Conservation (phyloP, 1,140 invertebrate genomes). For the Cotesia typhae region DNA sequence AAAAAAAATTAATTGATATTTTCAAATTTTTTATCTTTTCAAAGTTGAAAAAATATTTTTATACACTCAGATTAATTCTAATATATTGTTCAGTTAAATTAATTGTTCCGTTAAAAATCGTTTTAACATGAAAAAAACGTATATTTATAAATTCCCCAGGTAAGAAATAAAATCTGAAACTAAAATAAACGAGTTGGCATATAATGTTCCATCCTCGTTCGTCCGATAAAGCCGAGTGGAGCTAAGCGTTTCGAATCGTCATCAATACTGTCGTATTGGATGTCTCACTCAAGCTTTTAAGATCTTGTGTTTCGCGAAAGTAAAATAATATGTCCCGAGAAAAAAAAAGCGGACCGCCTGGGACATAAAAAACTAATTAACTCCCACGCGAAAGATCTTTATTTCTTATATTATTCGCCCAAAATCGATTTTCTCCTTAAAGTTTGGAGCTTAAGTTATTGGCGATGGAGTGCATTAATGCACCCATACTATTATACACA, state of each 20-base stretch:
- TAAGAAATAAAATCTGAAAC: too few species aligned
- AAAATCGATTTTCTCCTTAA: too few species aligned
- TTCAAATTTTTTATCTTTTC: too few species aligned
- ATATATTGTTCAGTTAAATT: too few species aligned
- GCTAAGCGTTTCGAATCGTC: constrained; percentile 30
- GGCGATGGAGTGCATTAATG: neutral
- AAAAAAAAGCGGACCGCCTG: constrained; percentile 20
- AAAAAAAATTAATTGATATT: too few species aligned
- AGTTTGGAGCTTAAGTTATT: too few species aligned
- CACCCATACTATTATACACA: neutral
- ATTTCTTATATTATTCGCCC: neutral
- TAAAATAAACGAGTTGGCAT: too few species aligned
- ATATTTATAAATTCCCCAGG: too few species aligned
- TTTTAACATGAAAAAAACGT: too few species aligned
- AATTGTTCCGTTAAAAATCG: too few species aligned
- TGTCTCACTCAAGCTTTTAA: constrained; percentile 30
- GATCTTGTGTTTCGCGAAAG: constrained; percentile 16
- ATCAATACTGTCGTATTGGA: constrained; percentile 35
- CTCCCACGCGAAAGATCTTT: constrained; percentile 20
- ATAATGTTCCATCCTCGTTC: neutral
- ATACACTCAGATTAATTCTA: too few species aligned
- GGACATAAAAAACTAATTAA: constrained; percentile 33
- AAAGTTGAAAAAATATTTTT: too few species aligned
- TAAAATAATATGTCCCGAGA: neutral
- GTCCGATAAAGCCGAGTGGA: constrained; percentile 26